Base-by-base conservation (phyloP, 1,140 invertebrate genomes). In the Berghia stephanieae region DNA sequence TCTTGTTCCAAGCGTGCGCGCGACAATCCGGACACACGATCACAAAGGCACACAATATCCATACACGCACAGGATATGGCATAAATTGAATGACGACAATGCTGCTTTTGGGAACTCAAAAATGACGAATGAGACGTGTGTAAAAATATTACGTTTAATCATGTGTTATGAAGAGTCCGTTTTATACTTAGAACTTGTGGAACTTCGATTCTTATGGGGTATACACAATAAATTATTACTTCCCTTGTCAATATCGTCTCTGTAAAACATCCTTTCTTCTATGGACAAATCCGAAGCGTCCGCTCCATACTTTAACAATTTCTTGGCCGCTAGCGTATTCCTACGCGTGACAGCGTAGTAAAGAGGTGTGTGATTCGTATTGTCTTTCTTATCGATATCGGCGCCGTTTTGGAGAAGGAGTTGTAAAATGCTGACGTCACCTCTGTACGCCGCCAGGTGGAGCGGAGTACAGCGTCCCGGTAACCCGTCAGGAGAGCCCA, bases 361-460 rank as follows among this genome's bases (percentile, higher is more conserved):
- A 21, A 87, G 76, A 13, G 86, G 82, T 16, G 85, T 83, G 40
- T 75, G 79, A 10, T 78, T 74, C 1, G 43, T 63, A 44, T 76
- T 78, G 73, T 86, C 84, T 66, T 77, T 78, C 27, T 63, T 55
- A 55, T 84, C 75, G 1, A 85, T 42, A 24, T 80, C 55, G 3
- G 84, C 84, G 24, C 81, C 83, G 46, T 83, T 78, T 49, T 83
- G 80, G 16, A 86, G 31, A 10, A 87, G 79, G 43, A 86, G 72
- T 68, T 85, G 79, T 10, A 86, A 80, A 13, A 87, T 81, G 63
- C 84, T 86, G 42, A 85, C 81, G 77, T 87, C 86, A 63, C 86
- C 86, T 18, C 86, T 82, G 77, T 87, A 81, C 3, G 86, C 83
- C 13, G 86, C 86, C 24, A 87, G 72, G 46, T 87, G 86, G n/a